phyloP scores from a whole-genome alignment of 1,140 invertebrate genomes.

The Sinella curviseta region DNA sequence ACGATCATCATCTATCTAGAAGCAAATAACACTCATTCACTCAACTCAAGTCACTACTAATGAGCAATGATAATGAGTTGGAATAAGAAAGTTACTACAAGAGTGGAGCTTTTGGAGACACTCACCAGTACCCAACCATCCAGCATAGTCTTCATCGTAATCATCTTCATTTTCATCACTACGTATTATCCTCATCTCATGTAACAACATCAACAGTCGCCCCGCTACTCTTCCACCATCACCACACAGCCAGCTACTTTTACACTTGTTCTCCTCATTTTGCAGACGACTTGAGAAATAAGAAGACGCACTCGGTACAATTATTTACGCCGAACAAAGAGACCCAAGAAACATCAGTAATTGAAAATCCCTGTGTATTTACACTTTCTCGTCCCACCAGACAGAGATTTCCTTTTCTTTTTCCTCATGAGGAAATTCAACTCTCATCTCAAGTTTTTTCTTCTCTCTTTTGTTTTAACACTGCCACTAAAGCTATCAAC shows the following conservation, averaged over 20 bases:
- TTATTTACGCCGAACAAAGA: too few species aligned
- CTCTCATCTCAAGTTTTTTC: not conserved
- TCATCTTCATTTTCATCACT: not conserved
- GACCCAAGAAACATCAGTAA: too few species aligned
- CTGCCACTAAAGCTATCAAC: not conserved
- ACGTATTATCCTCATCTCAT: too few species aligned
- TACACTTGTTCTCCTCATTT: not conserved
- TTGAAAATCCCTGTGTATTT: slow-evolving; percentile 10
- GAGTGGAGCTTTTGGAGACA: too few species aligned
- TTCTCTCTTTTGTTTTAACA: not conserved
- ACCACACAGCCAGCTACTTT: not conserved
- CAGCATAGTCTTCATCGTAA: not conserved
- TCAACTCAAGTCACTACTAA: slow-evolving; percentile 9
- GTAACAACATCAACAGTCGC: too few species aligned
- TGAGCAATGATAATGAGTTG: slow-evolving; percentile 24
- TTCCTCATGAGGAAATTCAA: not conserved
- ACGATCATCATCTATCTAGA: too few species aligned
- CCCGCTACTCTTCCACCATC: not conserved
- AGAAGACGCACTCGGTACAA: too few species aligned
- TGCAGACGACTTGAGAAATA: too few species aligned
- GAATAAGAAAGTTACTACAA: slow-evolving; percentile 2
- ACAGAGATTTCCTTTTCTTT: not conserved
- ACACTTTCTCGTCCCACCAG: not conserved
- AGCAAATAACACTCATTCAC: not conserved
- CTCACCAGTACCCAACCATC: not conserved